phyloP scores from a whole-genome alignment of 2,888 invertebrate genomes.

The Noctua janthe region DNA sequence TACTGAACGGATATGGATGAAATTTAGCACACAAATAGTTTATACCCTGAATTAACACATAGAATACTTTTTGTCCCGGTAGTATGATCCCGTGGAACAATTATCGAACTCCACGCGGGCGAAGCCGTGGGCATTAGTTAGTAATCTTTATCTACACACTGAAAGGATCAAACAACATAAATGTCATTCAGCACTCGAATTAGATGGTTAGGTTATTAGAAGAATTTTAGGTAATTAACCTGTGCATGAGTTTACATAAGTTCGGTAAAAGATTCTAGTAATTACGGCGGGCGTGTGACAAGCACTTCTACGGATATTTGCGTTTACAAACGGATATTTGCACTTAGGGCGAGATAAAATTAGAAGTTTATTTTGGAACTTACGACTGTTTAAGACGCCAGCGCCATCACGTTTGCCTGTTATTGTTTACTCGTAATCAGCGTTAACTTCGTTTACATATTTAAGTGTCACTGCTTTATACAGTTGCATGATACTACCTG shows the following conservation, averaged over 20 bases:
- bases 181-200: conserved; percentile 22
- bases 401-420: conserved; percentile 5
- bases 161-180: conserved; percentile 27
- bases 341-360: conserved; percentile 59
- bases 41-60: no score
- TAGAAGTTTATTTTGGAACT: conserved; percentile 57
- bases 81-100: no score
- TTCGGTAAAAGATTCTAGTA: conserved; percentile 14
- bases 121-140: no score
- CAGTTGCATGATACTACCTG: not conserved
- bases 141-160: conserved; percentile 1
- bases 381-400: conserved; percentile 41
- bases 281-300: conserved; percentile 20
- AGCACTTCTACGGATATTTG: conserved; percentile 39
- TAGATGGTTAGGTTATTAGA: conserved; percentile 39
- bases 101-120: no score
- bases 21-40: no score
- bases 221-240: conserved; percentile 59
- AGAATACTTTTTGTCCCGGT: no score
- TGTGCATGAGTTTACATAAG: conserved; percentile 32
- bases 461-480: conserved; percentile 8
- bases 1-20: no score
- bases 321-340: conserved; percentile 62
- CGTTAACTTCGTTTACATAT: conserved; percentile 28
- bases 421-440: conserved; percentile 38